Conservation (phyloP, 2,797 vertebrate genomes). For the Phoxinus dragarum region DNA sequence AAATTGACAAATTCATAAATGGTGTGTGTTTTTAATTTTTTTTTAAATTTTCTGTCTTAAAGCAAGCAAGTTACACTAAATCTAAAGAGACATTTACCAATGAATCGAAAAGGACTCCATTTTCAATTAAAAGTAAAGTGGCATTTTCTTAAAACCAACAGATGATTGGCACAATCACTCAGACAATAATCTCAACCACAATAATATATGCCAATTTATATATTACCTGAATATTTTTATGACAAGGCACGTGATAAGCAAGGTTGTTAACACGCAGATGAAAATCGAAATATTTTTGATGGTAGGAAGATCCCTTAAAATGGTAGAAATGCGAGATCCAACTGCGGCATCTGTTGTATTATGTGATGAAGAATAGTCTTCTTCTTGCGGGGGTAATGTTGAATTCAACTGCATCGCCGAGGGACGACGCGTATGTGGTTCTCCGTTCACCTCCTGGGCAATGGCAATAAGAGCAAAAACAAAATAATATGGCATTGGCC, state of each 20-base stretch:
- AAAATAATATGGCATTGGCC: slow-evolving; percentile 44
- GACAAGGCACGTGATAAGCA: slow-evolving; percentile 87
- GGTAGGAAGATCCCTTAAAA: slow-evolving; percentile 86
- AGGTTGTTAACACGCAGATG: slow-evolving; percentile 84
- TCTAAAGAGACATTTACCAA: not conserved
- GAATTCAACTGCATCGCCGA: slow-evolving; percentile 69
- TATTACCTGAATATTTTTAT: slow-evolving; percentile 88
- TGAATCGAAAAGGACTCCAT: not conserved
- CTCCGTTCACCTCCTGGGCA: slow-evolving; percentile 64
- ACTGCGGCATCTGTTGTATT: slow-evolving; percentile 70
- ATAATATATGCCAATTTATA: not conserved
- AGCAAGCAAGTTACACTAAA: not conserved
- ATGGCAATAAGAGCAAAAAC: slow-evolving; percentile 64
- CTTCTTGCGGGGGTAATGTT: slow-evolving; percentile 61
- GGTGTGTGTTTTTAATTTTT: not conserved
- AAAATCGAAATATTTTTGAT: slow-evolving; percentile 88
- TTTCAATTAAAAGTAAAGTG: not conserved
- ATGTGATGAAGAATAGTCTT: slow-evolving; percentile 36
- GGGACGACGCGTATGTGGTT: slow-evolving; percentile 60
- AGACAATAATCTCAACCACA: no score
- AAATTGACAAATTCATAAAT: not conserved
- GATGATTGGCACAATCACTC: not conserved
- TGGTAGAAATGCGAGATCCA: slow-evolving; percentile 78
- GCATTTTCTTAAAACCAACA: not conserved
- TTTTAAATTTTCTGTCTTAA: not conserved